Base-by-base conservation (phyloP, 1,140 invertebrate genomes). In the Apis laboriosa region DNA sequence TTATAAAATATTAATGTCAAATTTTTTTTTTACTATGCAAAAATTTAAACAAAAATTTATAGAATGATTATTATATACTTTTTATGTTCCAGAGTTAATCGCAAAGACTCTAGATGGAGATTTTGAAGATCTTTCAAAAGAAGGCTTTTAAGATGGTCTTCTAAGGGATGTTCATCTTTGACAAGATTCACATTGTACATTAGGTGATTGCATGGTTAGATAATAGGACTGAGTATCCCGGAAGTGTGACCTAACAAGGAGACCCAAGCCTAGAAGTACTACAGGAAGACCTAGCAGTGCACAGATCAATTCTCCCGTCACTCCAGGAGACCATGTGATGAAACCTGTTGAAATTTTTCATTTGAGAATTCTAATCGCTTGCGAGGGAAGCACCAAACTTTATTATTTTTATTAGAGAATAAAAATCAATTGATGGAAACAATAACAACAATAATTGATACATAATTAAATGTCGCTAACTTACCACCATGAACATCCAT, bases 241-340 rank as follows among this genome's bases (percentile, higher is more conserved):
- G 74, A 95, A 94, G 85, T 95, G 95, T 15, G 94, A 93, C 81
- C 94, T 94, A 78, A 93, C 93, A 9, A 95, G 90, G n/a, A 96
- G 86, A 15, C 92, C 92, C 58, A 95, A 81, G n/a, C 95, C 95
- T 0, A 95, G 90, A 5, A 95, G 82, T 43, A 96, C 95, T 15
- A 96, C 94, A 1, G 95, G 95, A 74, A 96, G 92, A 81, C 95
- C 95, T 3, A 96, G 89, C 28, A 96, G 86, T 0, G 95, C 94
- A 85, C 95, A 96, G 72, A 96, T 95, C 34, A 96, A 86, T 85
- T 96, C 95, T 1, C 95, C 95, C 9, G 95, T 94, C 49, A 95
- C 92, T n/a, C 93, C 93, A 9, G 95, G 95, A 61, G 94, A 93
- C 95, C 95, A 96, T 17, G 89, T 82, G 55, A 95, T 90, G 63